Evolutionary conservation across 2,113 vertebrate species (phyloP).

Genomic region (Hemibagrus wyckioides): DNA sequence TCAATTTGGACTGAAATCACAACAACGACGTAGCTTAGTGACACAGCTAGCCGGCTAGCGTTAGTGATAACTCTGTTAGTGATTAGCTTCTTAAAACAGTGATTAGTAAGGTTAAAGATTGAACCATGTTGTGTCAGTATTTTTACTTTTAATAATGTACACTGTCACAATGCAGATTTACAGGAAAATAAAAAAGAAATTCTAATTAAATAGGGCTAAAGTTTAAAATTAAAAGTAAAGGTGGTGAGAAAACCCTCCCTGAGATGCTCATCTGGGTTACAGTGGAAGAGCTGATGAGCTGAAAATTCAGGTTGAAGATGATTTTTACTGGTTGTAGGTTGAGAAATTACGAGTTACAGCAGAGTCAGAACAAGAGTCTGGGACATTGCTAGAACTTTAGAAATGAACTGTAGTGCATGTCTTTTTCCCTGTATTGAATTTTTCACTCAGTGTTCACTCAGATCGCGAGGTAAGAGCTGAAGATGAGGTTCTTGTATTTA

Average conservation of each 20-base stretch:
- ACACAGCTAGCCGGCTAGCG: not conserved
- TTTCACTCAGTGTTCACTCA: too few relatives aligned
- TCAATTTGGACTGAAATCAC: too few relatives aligned
- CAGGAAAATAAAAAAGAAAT: too few relatives aligned
- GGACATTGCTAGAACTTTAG: not conserved
- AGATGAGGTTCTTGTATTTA: not conserved
- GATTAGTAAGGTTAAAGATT: not conserved
- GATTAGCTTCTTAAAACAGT: not conserved
- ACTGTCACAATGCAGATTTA: too few relatives aligned
- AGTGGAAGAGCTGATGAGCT: not conserved
- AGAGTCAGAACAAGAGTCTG: not conserved
- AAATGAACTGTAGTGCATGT: too few relatives aligned
- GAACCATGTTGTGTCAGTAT: not conserved
- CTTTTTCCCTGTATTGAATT: not conserved
- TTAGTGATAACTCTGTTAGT: not conserved
- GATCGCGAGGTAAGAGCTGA: not conserved
- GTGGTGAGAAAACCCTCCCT: too few relatives aligned
- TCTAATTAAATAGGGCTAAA: too few relatives aligned
- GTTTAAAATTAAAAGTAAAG: too few relatives aligned
- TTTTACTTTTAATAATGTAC: too few relatives aligned
- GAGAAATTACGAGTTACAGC: not conserved
- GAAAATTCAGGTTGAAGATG: not conserved
- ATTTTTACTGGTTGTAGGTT: not conserved
- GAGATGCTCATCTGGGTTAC: too few relatives aligned
- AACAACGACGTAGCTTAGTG: not conserved